Conservation (phyloP, 2,888 invertebrate species). For the Drosophila eohydei region DNA sequence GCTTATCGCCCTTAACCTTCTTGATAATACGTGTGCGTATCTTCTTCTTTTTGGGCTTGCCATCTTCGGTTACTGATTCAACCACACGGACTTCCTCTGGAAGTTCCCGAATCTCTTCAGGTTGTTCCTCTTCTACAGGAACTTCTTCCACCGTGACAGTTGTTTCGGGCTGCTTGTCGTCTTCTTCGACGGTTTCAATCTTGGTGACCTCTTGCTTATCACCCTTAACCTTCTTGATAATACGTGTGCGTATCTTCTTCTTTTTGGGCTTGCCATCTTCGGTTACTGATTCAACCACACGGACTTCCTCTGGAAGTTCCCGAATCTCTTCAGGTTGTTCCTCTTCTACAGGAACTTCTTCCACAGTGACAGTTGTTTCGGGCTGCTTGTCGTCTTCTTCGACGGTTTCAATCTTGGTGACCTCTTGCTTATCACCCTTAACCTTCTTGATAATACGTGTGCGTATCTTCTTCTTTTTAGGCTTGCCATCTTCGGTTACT, state of each 20-base stretch:
- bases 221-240: slow-evolving; percentile 8
- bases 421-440: slow-evolving; percentile 6
- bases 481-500: slow-evolving; percentile 1
- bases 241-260: slow-evolving; percentile 6
- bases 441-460: slow-evolving; percentile 8
- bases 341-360: not conserved
- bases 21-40: slow-evolving; percentile 9
- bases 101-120: slow-evolving; percentile 1
- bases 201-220: slow-evolving; percentile 12
- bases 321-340: not conserved
- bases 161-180: slow-evolving; percentile 2
- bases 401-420: slow-evolving; percentile 7
- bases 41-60: slow-evolving; percentile 5
- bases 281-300: slow-evolving; percentile 1
- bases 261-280: slow-evolving; percentile 4
- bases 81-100: slow-evolving; percentile 1
- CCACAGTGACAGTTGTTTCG: slow-evolving; percentile 1
- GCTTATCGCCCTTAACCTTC: slow-evolving; percentile 28
- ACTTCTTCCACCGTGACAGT: not conserved
- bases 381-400: slow-evolving; percentile 6
- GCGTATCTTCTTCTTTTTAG: slow-evolving; percentile 9
- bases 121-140: not conserved
- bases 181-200: slow-evolving; percentile 21
- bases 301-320: slow-evolving; percentile 1
- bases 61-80: not conserved